phyloP scores from a whole-genome alignment of 2,113 vertebrate genomes.

The Leiothrix lutea region DNA sequence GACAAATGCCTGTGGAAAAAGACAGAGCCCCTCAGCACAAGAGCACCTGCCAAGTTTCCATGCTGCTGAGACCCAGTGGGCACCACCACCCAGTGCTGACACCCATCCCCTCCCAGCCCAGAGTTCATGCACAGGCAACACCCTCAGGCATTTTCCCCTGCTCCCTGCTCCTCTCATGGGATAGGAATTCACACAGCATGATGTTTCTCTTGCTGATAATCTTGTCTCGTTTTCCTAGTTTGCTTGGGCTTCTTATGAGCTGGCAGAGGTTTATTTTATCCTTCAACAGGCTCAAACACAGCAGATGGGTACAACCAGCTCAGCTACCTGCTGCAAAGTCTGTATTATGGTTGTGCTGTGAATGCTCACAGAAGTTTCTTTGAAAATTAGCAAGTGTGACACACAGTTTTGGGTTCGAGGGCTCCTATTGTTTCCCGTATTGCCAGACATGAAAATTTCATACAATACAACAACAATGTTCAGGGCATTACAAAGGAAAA shows the following conservation, averaged over 20 bases:
- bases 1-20: not conserved
- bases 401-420: not conserved
- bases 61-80: not conserved
- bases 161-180: not conserved
- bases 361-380: not conserved
- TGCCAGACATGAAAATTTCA: not conserved
- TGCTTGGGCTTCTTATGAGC: not conserved
- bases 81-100: not conserved
- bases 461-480: not conserved
- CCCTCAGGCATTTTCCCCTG: not conserved
- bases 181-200: not conserved
- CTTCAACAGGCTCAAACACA: not conserved
- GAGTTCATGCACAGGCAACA: rapidly evolving
- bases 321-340: not conserved
- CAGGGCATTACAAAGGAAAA: not conserved
- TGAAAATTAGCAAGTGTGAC: not conserved
- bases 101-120: not conserved
- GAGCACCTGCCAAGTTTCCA: not conserved
- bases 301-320: not conserved
- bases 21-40: not conserved
- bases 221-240: not conserved
- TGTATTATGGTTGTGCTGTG: not conserved
- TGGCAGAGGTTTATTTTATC: not conserved
- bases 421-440: not conserved
- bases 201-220: not conserved